These are phyloP conservation scores for Netelia inedita DNA, from an alignment of 2,888 invertebrate genomes.

Conservation along the genomic window DNA sequence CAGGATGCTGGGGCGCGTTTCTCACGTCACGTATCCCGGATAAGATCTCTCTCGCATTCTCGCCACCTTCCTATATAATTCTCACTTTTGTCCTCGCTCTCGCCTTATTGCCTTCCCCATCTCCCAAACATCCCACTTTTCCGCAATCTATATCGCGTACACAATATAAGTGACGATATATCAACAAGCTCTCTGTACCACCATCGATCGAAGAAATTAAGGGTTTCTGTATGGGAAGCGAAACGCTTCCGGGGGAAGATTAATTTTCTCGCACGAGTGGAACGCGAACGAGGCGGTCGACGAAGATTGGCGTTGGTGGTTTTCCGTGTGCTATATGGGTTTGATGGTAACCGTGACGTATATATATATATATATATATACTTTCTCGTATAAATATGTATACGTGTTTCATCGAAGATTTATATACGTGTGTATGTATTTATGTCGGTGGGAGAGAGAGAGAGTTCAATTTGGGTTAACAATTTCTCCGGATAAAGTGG, in stretches of 20 bases:
- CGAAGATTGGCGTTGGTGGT: slow-evolving; percentile 2
- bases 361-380: background rate
- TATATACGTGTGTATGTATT: background rate
- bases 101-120: slow-evolving; percentile 66
- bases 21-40: slow-evolving; percentile 65
- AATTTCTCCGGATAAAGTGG: slow-evolving; percentile 74
- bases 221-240: background rate
- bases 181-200: background rate
- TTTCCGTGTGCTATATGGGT: background rate
- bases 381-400: background rate
- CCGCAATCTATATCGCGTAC: background rate
- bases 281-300: background rate
- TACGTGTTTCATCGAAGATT: background rate
- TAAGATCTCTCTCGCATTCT: slow-evolving; percentile 65
- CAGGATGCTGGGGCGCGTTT: slow-evolving; percentile 22
- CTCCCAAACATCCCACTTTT: slow-evolving; percentile 52
- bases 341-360: background rate
- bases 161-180: slow-evolving; percentile 7
- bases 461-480: slow-evolving; percentile 71
- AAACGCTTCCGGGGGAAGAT: slow-evolving; percentile 8
- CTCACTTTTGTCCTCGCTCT: slow-evolving; percentile 65
- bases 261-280: slow-evolving; percentile 28
- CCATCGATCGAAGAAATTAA: slow-evolving; percentile 3
- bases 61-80: slow-evolving; percentile 69
- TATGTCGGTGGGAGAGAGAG: slow-evolving; percentile 2